Evolutionary conservation across 1,140 invertebrate species (phyloP).

Genomic region (Listronotus bonariensis): DNA sequence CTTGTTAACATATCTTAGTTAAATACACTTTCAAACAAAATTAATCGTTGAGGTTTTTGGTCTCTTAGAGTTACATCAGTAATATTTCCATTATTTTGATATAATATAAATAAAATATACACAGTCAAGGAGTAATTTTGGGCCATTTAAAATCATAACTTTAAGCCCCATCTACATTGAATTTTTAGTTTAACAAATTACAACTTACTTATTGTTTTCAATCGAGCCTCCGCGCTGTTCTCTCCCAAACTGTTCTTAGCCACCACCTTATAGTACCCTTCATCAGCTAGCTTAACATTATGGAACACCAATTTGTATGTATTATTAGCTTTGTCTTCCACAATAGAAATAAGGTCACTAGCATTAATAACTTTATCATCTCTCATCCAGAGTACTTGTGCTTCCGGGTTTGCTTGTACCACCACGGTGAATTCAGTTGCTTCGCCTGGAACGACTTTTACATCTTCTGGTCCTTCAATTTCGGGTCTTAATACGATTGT

Average conservation of each 20-base stretch:
- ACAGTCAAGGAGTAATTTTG: no score
- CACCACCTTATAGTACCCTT: conserved; percentile 76
- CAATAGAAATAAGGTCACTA: conserved; percentile 62
- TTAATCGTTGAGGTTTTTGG: no score
- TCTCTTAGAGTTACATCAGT: no score
- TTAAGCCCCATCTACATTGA: no score
- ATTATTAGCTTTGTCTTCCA: conserved; percentile 67
- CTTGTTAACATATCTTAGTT: no score
- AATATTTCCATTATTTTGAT: no score
- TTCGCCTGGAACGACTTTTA: conserved; percentile 73
- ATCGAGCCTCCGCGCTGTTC: conserved; percentile 66
- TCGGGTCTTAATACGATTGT: conserved; percentile 76
- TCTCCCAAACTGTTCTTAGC: conserved; percentile 80
- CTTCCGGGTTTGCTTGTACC: conserved; percentile 75
- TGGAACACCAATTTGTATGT: conserved; percentile 72
- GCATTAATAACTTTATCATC: conserved; percentile 65
- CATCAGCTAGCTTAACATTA: conserved; percentile 71
- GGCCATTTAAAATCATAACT: no score
- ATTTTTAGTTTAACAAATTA: background rate
- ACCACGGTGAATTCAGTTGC: conserved; percentile 71
- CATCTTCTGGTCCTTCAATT: conserved; percentile 73
- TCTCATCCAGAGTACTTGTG: conserved; percentile 76
- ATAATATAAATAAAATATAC: no score
- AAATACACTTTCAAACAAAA: no score
- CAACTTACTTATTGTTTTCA: conserved; percentile 78